These are phyloP conservation scores for Lasioglossum lativentre DNA, from an alignment of 2,888 invertebrate genomes.

Conservation along the genomic window DNA sequence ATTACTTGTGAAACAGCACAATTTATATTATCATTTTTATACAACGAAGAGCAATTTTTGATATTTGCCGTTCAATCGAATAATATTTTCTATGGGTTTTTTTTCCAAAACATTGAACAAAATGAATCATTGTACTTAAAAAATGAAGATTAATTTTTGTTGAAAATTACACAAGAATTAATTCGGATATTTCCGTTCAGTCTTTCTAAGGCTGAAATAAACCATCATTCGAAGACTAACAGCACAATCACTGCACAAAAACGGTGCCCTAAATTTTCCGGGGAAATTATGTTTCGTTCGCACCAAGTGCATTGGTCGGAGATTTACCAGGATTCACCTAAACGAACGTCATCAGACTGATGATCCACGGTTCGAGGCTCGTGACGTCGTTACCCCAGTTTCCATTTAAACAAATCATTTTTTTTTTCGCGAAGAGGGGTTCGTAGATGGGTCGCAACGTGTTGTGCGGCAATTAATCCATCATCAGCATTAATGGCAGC, in stretches of 20 bases:
- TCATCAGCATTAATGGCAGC: neutral
- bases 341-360: neutral
- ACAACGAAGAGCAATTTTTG: no score
- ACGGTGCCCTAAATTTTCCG: neutral
- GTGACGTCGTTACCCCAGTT: slow-evolving; percentile 23
- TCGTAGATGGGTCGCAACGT: neutral
- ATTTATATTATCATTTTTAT: no score
- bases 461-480: neutral
- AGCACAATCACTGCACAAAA: neutral
- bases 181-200: neutral
- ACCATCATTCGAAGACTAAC: neutral
- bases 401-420: neutral
- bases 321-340: neutral
- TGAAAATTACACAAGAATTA: neutral
- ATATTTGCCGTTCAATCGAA: no score
- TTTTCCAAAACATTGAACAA: no score
- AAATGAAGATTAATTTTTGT: neutral
- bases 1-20: no score
- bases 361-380: neutral
- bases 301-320: neutral
- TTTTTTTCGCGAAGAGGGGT: neutral
- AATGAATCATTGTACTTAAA: neutral
- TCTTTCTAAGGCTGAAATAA: neutral
- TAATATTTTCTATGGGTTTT: no score
- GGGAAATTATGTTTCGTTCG: slow-evolving; percentile 3